Evolutionary conservation across 1,140 invertebrate species (phyloP).

Genomic region (Epicauta chinensis): DNA sequence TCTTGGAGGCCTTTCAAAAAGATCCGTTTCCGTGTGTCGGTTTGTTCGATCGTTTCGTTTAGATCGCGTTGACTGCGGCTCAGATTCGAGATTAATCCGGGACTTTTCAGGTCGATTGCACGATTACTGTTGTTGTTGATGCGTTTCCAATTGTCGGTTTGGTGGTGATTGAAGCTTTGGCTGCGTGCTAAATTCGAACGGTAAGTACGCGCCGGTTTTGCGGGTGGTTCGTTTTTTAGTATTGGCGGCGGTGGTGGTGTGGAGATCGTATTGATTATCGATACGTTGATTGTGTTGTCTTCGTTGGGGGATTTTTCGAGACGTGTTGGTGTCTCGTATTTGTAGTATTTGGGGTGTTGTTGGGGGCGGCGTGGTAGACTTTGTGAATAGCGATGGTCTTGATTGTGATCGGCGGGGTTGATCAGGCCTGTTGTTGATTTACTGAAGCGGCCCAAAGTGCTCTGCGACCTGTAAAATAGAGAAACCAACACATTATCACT

Average conservation of each 20-base stretch:
- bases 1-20: constrained; percentile 66
- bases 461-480: constrained; percentile 49
- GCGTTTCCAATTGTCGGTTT: constrained; percentile 63
- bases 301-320: constrained; percentile 48
- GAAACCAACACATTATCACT: too few relatives aligned
- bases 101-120: constrained; percentile 68
- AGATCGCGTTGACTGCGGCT: constrained; percentile 73
- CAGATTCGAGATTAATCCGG: constrained; percentile 75
- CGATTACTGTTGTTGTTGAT: constrained; percentile 37
- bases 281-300: constrained; percentile 66
- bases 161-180: constrained; percentile 78
- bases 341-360: constrained; percentile 36
- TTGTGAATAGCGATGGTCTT: constrained; percentile 60
- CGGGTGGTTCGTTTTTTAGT: constrained; percentile 48
- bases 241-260: constrained; percentile 35
- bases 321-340: constrained; percentile 44
- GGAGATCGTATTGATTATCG: constrained; percentile 59
- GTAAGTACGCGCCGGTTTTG: constrained; percentile 68
- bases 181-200: constrained; percentile 66
- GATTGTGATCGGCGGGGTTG: constrained; percentile 47
- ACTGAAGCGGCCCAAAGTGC: constrained; percentile 69
- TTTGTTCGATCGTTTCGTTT: constrained; percentile 48
- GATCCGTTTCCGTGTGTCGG: constrained; percentile 47
- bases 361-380: constrained; percentile 61
- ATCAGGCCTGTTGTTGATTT: constrained; percentile 66